Percentiles rank a stretch among this genome's conserved stretches.
These are phyloP conservation scores for Labeo catla DNA, from an alignment of 2,113 vertebrate species.

Conservation along the genomic window DNA sequence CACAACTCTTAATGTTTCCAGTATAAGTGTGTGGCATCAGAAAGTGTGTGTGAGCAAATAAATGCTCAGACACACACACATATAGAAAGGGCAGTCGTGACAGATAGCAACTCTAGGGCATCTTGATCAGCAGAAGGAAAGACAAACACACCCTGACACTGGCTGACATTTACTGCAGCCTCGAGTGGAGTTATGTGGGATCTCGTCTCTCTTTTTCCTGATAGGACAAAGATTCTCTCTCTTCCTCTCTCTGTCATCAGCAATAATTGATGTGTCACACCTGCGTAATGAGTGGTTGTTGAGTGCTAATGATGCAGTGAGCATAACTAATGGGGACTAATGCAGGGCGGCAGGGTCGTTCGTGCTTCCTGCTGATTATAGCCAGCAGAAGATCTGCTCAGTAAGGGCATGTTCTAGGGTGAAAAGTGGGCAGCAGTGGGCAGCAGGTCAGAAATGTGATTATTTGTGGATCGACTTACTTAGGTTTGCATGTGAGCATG, in stretches of 20 bases:
- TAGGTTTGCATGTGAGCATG: background rate
- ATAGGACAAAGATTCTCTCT: background rate
- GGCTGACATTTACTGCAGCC: constrained; percentile 55
- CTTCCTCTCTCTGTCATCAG: constrained; percentile 10
- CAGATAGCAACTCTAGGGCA: constrained; percentile 34
- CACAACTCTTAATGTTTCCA: constrained; percentile 52
- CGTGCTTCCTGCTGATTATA: constrained; percentile 7
- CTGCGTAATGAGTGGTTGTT: constrained; percentile 25
- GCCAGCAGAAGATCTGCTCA: background rate
- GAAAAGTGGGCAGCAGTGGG: background rate
- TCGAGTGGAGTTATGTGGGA: constrained; percentile 38
- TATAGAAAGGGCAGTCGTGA: constrained; percentile 1
- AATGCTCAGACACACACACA: background rate
- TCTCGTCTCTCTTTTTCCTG: constrained; percentile 20
- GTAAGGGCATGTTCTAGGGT: constrained; percentile 25
- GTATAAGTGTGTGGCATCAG: constrained; percentile 11
- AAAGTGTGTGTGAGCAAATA: constrained; percentile 12
- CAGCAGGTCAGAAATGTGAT: constrained; percentile 17
- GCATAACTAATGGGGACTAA: constrained; percentile 34
- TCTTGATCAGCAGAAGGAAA: constrained; percentile 21
- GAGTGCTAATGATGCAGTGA: constrained; percentile 30
- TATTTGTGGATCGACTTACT: background rate
- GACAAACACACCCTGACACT: constrained; percentile 38
- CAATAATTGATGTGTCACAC: constrained; percentile 34
- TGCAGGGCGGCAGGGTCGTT: constrained; percentile 3